Percentiles rank a stretch among this genome's conserved stretches.
Evolutionary conservation across 2,888 invertebrate genomes (phyloP).

Genomic region (Gibbula magus): DNA sequence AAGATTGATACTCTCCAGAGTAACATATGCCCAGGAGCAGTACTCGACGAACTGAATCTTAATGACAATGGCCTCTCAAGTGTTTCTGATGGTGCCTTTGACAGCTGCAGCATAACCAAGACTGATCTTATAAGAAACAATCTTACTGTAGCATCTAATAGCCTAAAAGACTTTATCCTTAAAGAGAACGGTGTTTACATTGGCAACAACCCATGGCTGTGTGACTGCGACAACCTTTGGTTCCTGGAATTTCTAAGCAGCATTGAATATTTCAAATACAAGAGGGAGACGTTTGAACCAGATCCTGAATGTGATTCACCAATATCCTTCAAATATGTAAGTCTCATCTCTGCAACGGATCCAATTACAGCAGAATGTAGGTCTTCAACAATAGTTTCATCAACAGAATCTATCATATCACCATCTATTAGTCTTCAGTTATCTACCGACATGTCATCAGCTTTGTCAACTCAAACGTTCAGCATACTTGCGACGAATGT

Average conservation of each 20-base stretch:
- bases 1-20: neutral
- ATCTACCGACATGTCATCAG: too few species aligned
- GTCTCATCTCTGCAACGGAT: neutral
- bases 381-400: neutral
- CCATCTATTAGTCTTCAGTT: too few species aligned
- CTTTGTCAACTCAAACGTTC: too few species aligned
- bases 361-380: neutral
- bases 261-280: neutral
- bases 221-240: constrained; percentile 17
- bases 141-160: neutral
- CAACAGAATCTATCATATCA: neutral
- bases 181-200: neutral
- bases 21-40: neutral
- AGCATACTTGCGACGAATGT: too few species aligned
- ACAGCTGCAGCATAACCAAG: neutral
- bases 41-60: neutral
- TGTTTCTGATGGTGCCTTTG: neutral
- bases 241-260: neutral
- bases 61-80: neutral
- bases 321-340: neutral
- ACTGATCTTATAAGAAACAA: neutral
- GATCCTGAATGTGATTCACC: constrained; percentile 4
- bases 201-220: constrained; percentile 3
- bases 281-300: neutral
- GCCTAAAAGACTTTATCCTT: neutral